These are phyloP conservation scores for Hymenochirus boettgeri DNA, from an alignment of 2,113 vertebrate species.

Conservation along the genomic window DNA sequence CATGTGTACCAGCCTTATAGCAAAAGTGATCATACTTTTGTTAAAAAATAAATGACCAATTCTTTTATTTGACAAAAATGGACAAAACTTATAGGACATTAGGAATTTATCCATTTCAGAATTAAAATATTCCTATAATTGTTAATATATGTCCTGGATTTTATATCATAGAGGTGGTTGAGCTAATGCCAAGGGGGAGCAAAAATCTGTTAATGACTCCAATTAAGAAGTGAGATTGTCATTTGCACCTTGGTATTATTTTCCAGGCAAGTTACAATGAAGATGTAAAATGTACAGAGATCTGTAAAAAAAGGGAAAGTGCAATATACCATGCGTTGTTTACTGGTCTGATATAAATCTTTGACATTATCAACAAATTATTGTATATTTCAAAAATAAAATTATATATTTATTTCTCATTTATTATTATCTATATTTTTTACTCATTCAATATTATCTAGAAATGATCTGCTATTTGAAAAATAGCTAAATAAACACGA, in stretches of 20 bases:
- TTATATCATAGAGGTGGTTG: conserved; percentile 41
- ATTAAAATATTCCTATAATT: neutral
- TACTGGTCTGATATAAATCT: conserved; percentile 32
- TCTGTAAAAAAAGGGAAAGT: conserved; percentile 36
- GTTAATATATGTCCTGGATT: neutral
- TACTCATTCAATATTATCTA: too few species aligned
- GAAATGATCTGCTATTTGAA: too few species aligned
- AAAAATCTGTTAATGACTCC: conserved; percentile 53
- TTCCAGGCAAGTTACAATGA: conserved; percentile 47
- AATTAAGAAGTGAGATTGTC: conserved; percentile 52
- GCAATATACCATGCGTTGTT: conserved; percentile 31
- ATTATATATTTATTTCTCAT: too few species aligned
- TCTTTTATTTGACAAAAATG: too few species aligned
- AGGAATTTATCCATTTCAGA: too few species aligned
- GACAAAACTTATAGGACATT: too few species aligned
- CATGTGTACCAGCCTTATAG: too few species aligned
- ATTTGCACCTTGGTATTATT: conserved; percentile 53
- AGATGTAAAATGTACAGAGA: conserved; percentile 45
- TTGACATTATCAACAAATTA: conserved; percentile 12
- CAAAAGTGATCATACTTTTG: too few species aligned
- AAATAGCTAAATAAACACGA: too few species aligned
- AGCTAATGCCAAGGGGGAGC: conserved; percentile 44
- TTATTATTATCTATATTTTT: too few species aligned
- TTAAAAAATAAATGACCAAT: too few species aligned
- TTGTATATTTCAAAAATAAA: neutral